A percentile compares a stretch with the other conserved stretches of the same genome.
These are phyloP conservation scores for Conomelus anceps DNA, from an alignment of 2,888 invertebrate species.

Conservation along the genomic window DNA sequence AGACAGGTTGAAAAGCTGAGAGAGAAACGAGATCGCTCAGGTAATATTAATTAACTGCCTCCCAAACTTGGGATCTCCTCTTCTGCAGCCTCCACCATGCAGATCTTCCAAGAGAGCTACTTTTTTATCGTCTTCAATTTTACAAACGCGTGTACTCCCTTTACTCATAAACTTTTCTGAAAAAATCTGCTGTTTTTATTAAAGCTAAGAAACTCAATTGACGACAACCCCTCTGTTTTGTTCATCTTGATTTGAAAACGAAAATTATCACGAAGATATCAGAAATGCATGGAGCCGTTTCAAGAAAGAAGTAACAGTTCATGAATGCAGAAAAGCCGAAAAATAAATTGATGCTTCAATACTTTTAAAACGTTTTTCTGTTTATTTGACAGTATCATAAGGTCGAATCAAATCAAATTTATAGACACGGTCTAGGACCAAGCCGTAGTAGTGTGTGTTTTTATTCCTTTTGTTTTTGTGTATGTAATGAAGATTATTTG, in stretches of 20 bases:
- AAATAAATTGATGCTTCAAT: too few relatives aligned
- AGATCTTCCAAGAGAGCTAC: not conserved
- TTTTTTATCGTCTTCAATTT: not conserved
- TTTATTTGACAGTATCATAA: too few relatives aligned
- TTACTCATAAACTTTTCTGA: not conserved
- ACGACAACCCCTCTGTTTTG: not conserved
- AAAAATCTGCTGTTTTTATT: not conserved
- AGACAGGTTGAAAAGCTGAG: not conserved
- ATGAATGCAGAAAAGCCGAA: too few relatives aligned
- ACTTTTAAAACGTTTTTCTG: too few relatives aligned
- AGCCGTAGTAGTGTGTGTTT: too few relatives aligned
- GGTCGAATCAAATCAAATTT: too few relatives aligned
- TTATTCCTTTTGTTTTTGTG: too few relatives aligned
- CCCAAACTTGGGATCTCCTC: not conserved
- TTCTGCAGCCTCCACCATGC: not conserved
- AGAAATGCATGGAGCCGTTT: not conserved
- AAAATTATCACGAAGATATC: not conserved
- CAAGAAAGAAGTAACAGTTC: too few relatives aligned
- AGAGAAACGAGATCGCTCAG: not conserved
- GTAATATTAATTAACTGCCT: not conserved
- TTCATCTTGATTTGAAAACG: not conserved
- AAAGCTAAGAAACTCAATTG: not conserved
- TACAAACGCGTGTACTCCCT: not conserved
- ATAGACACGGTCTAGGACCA: too few relatives aligned
- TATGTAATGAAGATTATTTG: too few relatives aligned